These are phyloP conservation scores for Linnaemya vulpina DNA, from an alignment of 2,888 invertebrate species.

Conservation along the genomic window DNA sequence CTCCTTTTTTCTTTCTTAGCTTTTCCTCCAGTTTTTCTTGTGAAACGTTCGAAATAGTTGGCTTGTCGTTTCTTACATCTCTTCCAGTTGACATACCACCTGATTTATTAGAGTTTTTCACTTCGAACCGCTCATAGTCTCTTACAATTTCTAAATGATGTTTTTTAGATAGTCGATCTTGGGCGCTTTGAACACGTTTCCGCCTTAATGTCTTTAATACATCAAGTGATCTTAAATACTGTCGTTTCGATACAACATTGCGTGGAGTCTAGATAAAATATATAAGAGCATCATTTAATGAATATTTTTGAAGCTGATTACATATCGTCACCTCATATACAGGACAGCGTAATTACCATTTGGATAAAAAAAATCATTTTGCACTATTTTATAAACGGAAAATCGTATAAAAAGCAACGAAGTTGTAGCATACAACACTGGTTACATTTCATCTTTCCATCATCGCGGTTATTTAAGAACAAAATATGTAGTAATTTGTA, in stretches of 20 bases:
- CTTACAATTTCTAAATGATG: conserved; percentile 42
- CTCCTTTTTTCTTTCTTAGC: conserved; percentile 28
- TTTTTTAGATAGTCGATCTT: conserved; percentile 39
- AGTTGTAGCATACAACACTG: neutral
- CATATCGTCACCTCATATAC: neutral
- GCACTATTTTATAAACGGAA: too few relatives aligned
- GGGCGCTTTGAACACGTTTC: neutral
- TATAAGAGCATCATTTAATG: neutral
- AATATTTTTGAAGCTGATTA: neutral
- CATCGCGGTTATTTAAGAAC: neutral
- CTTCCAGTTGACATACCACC: neutral
- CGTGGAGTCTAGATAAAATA: conserved; percentile 21
- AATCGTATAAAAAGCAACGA: too few relatives aligned
- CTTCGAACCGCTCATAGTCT: conserved; percentile 23
- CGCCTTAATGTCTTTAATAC: conserved; percentile 36
- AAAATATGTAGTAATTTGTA: neutral
- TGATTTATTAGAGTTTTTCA: neutral
- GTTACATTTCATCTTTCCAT: neutral
- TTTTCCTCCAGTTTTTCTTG: neutral
- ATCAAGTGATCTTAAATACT: conserved; percentile 30
- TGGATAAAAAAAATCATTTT: too few relatives aligned
- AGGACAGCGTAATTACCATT: neutral
- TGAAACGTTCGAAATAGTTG: neutral
- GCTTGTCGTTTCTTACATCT: neutral
- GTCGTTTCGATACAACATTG: conserved; percentile 24